Conservation (phyloP, 92 coral and sea anemone genomes). For the Meandrina meandrites region DNA sequence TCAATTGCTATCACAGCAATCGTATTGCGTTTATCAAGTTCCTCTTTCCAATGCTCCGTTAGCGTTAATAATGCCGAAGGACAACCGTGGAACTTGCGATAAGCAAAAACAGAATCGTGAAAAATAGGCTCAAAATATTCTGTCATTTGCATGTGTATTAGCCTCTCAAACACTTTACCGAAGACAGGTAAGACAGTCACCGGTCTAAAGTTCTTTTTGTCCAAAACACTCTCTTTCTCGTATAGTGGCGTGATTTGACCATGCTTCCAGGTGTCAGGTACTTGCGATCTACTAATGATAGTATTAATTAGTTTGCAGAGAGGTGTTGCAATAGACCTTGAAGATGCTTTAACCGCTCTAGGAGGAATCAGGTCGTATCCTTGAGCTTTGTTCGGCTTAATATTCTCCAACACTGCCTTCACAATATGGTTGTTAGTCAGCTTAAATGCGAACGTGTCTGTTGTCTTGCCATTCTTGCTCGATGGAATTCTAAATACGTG, state of each 20-base stretch:
- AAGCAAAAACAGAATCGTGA: slow-evolving; percentile 2
- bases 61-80: not conserved
- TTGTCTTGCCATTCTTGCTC: not conserved
- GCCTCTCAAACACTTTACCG: not conserved
- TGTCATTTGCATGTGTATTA: slow-evolving; percentile 18
- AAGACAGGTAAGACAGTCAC: slow-evolving; percentile 11
- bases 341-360: slow-evolving; percentile 42
- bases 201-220: too few relatives aligned
- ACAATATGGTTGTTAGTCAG: slow-evolving; percentile 20
- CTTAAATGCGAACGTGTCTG: slow-evolving; percentile 22
- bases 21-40: too few relatives aligned
- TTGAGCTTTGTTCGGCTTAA: slow-evolving; percentile 42
- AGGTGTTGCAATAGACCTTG: slow-evolving; percentile 34
- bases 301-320: slow-evolving; percentile 47
- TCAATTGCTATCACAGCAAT: too few relatives aligned
- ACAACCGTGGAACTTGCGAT: slow-evolving; percentile 4
- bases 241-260: slow-evolving; percentile 21
- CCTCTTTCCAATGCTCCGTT: not conserved
- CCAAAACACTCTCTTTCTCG: slow-evolving; percentile 5
- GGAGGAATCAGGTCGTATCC: slow-evolving; percentile 55
- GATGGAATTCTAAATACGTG: slow-evolving; percentile 2
- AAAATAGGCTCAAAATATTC: slow-evolving; percentile 17
- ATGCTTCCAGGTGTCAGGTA: slow-evolving; percentile 57
- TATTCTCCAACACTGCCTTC: slow-evolving; percentile 15
- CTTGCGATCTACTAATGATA: slow-evolving; percentile 30